Evolutionary conservation across 2,113 vertebrate genomes (phyloP).

Genomic region (Donacobius atricapilla): DNA sequence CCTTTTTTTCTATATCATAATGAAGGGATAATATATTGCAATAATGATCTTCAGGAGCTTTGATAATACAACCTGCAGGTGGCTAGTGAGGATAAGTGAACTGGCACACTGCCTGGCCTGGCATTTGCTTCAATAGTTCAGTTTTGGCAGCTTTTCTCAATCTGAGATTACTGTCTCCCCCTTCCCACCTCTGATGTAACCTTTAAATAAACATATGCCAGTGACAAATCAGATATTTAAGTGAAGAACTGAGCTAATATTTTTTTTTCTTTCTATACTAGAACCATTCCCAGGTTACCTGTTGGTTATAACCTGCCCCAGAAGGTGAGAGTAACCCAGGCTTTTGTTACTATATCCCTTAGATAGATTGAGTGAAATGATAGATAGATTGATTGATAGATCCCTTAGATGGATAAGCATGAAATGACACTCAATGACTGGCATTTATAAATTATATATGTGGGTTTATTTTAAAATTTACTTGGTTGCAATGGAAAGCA

Average conservation of each 20-base stretch:
- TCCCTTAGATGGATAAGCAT: not conserved
- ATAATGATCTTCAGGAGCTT: not conserved
- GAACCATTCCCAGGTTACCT: not conserved
- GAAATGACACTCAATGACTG: not conserved
- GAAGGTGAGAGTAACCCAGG: not conserved
- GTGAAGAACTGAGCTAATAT: not conserved
- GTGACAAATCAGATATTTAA: not conserved
- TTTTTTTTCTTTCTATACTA: not conserved
- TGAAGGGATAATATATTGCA: not conserved
- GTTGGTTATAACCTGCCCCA: not conserved
- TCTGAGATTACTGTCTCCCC: not conserved
- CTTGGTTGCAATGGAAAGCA: not conserved
- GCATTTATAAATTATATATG: not conserved
- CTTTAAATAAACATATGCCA: slow-evolving; percentile 24
- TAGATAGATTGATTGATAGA: not conserved
- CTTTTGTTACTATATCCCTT: not conserved
- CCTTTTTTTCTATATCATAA: not conserved
- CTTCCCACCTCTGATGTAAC: slow-evolving; percentile 33
- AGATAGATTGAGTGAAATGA: not conserved
- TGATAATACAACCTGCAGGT: slow-evolving; percentile 27
- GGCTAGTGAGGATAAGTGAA: slow-evolving; percentile 42
- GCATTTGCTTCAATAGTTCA: slow-evolving; percentile 20
- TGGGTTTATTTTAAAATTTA: not conserved
- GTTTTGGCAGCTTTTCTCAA: slow-evolving; percentile 20
- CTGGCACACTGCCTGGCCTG: slow-evolving; percentile 3